Percentiles rank a stretch among this genome's conserved stretches.
These are phyloP conservation scores for Nemopilema nomurai DNA, from an alignment of 30 jellyfish, hydroid and myxozoan species.

Conservation along the genomic window DNA sequence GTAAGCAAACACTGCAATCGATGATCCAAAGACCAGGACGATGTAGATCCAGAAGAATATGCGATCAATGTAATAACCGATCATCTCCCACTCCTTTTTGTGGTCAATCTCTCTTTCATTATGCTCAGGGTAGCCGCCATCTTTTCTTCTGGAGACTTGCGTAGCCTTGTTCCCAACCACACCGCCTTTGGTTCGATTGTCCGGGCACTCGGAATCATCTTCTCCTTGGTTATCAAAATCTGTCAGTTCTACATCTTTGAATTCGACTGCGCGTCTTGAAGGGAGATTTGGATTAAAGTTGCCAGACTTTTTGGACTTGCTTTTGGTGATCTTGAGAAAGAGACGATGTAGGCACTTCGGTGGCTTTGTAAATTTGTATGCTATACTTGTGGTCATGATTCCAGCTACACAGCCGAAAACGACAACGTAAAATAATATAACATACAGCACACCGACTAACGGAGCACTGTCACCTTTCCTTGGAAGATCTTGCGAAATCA, in stretches of 20 bases:
- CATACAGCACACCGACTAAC: conserved; percentile 56
- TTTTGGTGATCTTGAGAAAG: conserved; percentile 36
- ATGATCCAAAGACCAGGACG: background rate
- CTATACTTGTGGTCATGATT: conserved; percentile 55
- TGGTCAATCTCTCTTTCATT: background rate
- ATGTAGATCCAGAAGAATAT: conserved; percentile 58
- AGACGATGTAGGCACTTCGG: conserved; percentile 39
- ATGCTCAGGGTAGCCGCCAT: background rate
- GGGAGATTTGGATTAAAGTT: conserved; percentile 22
- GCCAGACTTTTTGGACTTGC: conserved; percentile 32
- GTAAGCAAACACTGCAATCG: background rate
- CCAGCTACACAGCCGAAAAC: conserved; percentile 57
- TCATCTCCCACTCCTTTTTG: conserved; percentile 61
- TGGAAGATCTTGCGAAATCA: conserved; percentile 67
- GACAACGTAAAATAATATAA: conserved; percentile 58
- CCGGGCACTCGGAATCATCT: background rate
- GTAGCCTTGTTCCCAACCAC: background rate
- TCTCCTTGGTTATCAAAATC: background rate
- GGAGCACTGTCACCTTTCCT: conserved; percentile 65
- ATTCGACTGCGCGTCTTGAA: background rate
- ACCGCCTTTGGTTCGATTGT: background rate
- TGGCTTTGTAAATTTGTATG: conserved; percentile 54
- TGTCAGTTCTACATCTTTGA: conserved; percentile 11
- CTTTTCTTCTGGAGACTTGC: background rate
- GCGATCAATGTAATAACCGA: conserved; percentile 47